Conservation (phyloP, 2,113 vertebrate genomes). For the Labeo catla region DNA sequence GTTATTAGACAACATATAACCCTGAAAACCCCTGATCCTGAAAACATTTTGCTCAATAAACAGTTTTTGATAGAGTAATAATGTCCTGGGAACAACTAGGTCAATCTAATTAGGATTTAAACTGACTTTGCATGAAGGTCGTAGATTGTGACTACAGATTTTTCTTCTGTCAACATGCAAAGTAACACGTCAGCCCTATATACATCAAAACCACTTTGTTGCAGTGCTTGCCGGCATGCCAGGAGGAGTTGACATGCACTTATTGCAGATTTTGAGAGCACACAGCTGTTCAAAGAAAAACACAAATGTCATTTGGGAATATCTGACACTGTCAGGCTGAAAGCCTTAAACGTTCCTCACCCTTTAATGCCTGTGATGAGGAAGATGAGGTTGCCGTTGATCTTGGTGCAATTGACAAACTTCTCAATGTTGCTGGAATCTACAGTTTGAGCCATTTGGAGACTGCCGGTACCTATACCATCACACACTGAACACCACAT, state of each 20-base stretch:
- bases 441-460: constrained; percentile 91
- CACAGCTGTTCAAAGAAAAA: neutral
- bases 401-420: constrained; percentile 98
- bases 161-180: neutral
- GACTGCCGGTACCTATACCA: constrained; percentile 91
- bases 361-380: constrained; percentile 97
- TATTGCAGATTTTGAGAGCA: neutral
- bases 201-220: neutral
- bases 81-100: neutral
- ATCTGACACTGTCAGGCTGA: neutral
- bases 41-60: neutral
- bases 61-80: neutral
- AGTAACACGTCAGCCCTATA: neutral
- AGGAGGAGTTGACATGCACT: neutral
- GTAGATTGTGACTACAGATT: neutral
- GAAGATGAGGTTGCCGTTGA: constrained; percentile 98
- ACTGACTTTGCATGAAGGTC: neutral
- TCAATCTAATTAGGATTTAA: neutral
- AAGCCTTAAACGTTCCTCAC: constrained; percentile 72
- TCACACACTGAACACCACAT: constrained; percentile 84
- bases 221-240: too few relatives aligned
- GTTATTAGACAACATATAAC: neutral
- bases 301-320: neutral
- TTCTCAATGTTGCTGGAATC: constrained; percentile 97
- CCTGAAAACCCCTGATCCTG: neutral